Conservation (phyloP, 2,888 invertebrate genomes). For the Drosophila acutilabella region DNA sequence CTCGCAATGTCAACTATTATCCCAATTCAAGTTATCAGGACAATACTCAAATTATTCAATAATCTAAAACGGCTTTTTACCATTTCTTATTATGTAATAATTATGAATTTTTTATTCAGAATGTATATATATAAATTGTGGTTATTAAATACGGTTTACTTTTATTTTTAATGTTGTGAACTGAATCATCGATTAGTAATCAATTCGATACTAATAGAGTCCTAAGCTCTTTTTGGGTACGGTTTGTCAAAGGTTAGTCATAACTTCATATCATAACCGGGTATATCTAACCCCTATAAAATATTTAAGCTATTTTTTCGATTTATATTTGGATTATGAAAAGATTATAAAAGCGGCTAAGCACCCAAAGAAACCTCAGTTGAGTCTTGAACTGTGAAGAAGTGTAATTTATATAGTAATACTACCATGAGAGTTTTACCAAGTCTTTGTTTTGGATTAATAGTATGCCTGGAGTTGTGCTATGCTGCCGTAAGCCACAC, state of each 20-base stretch:
- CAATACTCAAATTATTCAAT: neutral
- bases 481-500: neutral
- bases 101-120: too few species aligned
- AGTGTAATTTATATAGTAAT: neutral
- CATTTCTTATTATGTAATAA: neutral
- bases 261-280: too few species aligned
- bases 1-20: constrained; percentile 13
- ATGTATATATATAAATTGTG: too few species aligned
- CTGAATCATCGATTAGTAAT: too few species aligned
- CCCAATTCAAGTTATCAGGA: constrained; percentile 27
- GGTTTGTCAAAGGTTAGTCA: too few species aligned
- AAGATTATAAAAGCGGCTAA: constrained; percentile 13
- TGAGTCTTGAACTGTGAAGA: neutral
- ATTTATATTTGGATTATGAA: too few species aligned
- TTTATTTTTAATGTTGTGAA: too few species aligned
- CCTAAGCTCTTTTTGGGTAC: too few species aligned
- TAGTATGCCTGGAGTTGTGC: neutral
- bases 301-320: too few species aligned
- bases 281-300: too few species aligned
- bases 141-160: too few species aligned
- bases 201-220: too few species aligned
- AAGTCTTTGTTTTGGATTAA: constrained; percentile 3
- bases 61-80: neutral
- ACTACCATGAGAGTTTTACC: neutral
- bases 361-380: constrained; percentile 6